A percentile compares a stretch with the other conserved stretches of the same genome.
Evolutionary conservation across 2,797 vertebrate species (phyloP).

Genomic region (Arrhamphus sclerolepis): DNA sequence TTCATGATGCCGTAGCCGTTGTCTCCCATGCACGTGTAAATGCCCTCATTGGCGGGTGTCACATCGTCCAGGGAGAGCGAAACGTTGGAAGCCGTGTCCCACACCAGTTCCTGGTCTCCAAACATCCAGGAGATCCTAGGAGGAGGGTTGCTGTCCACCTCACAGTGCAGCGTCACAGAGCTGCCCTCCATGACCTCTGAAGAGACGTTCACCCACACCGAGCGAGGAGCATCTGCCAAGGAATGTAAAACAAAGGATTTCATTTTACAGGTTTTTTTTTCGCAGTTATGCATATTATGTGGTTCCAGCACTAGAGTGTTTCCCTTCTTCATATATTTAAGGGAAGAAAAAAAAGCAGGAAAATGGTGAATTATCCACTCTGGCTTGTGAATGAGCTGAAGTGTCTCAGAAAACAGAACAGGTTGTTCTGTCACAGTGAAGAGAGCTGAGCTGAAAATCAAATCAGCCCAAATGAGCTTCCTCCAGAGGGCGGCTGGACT

Average conservation of each 20-base stretch:
- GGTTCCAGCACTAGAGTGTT: no score
- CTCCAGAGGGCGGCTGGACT: no score
- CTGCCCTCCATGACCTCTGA: constrained; percentile 89
- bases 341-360: no score
- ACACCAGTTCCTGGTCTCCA: constrained; percentile 80
- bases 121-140: constrained; percentile 87
- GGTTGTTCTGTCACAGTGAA: no score
- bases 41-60: constrained; percentile 82
- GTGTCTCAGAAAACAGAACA: no score
- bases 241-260: background rate
- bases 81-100: constrained; percentile 83
- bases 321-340: no score
- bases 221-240: constrained; percentile 82
- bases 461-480: no score
- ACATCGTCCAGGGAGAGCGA: constrained; percentile 83
- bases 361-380: no score
- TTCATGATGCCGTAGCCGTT: constrained; percentile 88
- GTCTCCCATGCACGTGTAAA: constrained; percentile 89
- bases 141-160: constrained; percentile 89
- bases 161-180: constrained; percentile 85
- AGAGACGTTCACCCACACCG: constrained; percentile 88
- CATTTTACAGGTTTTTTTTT: background rate
- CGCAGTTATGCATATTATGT: no score
- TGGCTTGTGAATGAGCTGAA: no score
- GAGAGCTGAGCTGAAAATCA: no score